A percentile compares a stretch with the other conserved stretches of the same genome.
Conservation (phyloP, 2,113 vertebrate species). For the Calcarius ornatus region DNA sequence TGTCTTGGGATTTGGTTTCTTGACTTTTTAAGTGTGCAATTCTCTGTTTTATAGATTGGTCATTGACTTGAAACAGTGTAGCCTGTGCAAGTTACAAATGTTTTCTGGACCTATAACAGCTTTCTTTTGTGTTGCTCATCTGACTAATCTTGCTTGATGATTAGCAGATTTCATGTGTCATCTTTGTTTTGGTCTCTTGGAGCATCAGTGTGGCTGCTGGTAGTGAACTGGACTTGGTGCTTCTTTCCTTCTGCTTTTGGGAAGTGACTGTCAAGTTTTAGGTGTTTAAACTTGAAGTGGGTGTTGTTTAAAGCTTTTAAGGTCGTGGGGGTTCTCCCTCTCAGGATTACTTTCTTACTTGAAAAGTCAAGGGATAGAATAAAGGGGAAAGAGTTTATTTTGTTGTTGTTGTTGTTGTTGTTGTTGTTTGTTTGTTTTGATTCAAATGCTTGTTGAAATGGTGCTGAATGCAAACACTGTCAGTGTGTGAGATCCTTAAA, state of each 20-base stretch:
- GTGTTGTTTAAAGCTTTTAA: neutral
- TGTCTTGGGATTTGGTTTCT: neutral
- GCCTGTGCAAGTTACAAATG: neutral
- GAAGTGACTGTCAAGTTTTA: neutral
- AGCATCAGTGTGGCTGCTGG: neutral
- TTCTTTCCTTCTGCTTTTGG: neutral
- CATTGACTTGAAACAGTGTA: neutral
- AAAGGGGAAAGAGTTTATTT: neutral
- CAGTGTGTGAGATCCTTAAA: neutral
- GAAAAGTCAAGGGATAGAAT: neutral
- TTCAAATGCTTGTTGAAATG: neutral
- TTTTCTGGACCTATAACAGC: neutral
- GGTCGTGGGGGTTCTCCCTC: neutral
- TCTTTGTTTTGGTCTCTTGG: neutral
- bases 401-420: no score
- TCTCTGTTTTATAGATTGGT: neutral
- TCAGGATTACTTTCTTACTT: neutral
- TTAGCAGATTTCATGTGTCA: neutral
- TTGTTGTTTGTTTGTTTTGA: neutral
- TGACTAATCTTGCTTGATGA: neutral
- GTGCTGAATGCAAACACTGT: neutral
- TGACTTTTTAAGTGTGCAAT: neutral
- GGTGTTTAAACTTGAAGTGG: neutral
- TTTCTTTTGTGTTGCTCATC: neutral
- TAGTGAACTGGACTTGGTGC: neutral